Evolutionary conservation across 2,113 vertebrate genomes (phyloP).

Genomic region (Amphiprion ocellaris): DNA sequence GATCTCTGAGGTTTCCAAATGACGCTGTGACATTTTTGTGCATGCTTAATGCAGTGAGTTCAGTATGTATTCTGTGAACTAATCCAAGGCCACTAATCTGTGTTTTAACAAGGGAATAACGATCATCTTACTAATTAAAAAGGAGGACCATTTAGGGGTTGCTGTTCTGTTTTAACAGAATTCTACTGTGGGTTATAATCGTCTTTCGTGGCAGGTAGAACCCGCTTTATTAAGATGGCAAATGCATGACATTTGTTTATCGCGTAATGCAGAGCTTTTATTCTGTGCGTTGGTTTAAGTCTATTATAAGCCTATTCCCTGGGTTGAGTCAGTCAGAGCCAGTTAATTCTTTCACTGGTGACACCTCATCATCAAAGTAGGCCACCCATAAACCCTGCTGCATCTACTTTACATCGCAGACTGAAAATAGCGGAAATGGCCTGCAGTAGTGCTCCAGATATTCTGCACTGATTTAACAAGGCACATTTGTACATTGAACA

Average conservation of each 20-base stretch:
- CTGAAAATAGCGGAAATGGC: slow-evolving; percentile 72
- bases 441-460: slow-evolving; percentile 47
- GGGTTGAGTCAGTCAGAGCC: slow-evolving; percentile 61
- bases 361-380: slow-evolving; percentile 79
- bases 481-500: slow-evolving; percentile 11
- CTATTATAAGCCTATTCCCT: slow-evolving; percentile 66
- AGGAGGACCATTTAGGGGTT: neutral
- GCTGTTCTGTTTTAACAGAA: neutral
- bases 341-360: slow-evolving; percentile 69
- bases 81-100: slow-evolving; percentile 11
- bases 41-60: slow-evolving; percentile 9
- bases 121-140: slow-evolving; percentile 4
- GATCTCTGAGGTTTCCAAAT: slow-evolving; percentile 24
- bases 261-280: slow-evolving; percentile 13
- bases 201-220: neutral
- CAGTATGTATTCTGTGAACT: slow-evolving; percentile 31
- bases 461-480: slow-evolving; percentile 42
- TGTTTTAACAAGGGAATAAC: slow-evolving; percentile 19
- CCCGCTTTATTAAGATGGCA: slow-evolving; percentile 2
- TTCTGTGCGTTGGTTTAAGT: slow-evolving; percentile 40
- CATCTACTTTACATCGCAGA: slow-evolving; percentile 59
- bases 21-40: slow-evolving; percentile 21
- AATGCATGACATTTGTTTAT: slow-evolving; percentile 9
- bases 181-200: neutral
- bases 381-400: slow-evolving; percentile 70